Evolutionary conservation across 2,888 invertebrate genomes (phyloP), one percentile per base, ranked within the genome.

Genomic region (Camptogramma bilineatum): DNA sequence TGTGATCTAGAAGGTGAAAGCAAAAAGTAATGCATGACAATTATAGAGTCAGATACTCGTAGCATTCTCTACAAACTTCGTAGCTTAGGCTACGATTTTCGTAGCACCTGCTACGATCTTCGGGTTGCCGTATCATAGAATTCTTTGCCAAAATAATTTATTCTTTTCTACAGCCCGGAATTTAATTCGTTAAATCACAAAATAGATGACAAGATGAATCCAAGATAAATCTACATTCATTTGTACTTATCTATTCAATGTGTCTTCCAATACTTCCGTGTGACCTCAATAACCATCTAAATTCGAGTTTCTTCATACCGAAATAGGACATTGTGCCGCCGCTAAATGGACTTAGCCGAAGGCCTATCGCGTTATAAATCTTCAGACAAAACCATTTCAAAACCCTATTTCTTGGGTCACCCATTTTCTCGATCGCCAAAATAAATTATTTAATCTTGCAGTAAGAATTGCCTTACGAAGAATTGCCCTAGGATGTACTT

Each of bases 281-380:
- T 44, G 16, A 17, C 44, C 44, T 44, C 44, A 44, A 44, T 44
- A 44, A 16, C 16, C 13, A 16, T 13, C 9, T 39, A 44, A 2
- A 44, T 44, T 44, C 8, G 44, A 44, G 7, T 44, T 44, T 44
- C 44, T 46, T 46, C 17, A 44, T 46, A 13, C 46, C 28, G 4
- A 46, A 51, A 51, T 52, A 58, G 42, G 10, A 9, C 52, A 44
- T 58, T 28, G 42, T 28, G 42, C 16, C 16, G 16, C 7, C 21
- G 8, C 19, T 34, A 42, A 58, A 54, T 54, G 44, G 54, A 54
- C 44, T 42, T 18, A 13, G 18, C 54, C 54, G 1, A 44, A 50
- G 50, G 54, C 46, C 21, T 31, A 46, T 39, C 52, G 24, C 19
- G 42, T 19, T 48, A 54, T 61, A 61, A 61, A 61, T 61, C 53